Evolutionary conservation across 1,140 invertebrate genomes (phyloP).

Genomic region (Drosophila sechellia): DNA sequence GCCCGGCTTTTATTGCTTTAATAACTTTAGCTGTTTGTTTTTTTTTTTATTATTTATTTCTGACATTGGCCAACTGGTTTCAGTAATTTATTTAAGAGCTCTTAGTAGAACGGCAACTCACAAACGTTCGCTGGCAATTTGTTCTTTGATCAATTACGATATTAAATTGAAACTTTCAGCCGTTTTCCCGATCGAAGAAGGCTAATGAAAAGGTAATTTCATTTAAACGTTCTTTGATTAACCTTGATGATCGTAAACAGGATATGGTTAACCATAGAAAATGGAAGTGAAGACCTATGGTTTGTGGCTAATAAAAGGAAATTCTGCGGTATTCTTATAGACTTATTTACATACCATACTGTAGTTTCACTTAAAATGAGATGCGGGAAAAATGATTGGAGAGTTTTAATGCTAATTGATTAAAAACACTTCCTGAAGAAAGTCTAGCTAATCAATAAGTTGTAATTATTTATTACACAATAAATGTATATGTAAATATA

Average conservation of each 20-base stretch:
- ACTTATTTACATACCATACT: slow-evolving; percentile 11
- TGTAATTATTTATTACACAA: not conserved
- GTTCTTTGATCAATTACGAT: slow-evolving; percentile 58
- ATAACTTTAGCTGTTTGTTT: slow-evolving; percentile 45
- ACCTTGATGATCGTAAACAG: slow-evolving; percentile 49
- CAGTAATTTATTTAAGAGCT: slow-evolving; percentile 49
- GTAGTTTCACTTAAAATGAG: not conserved
- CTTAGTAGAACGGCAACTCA: slow-evolving; percentile 50
- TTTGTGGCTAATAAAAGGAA: slow-evolving; percentile 54
- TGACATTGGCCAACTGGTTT: slow-evolving; percentile 66
- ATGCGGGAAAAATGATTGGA: not conserved
- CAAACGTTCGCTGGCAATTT: slow-evolving; percentile 48
- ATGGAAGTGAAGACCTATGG: slow-evolving; percentile 46
- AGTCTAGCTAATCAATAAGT: too few species aligned
- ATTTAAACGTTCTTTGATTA: slow-evolving; percentile 59
- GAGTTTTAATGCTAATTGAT: not conserved
- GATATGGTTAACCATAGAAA: slow-evolving; percentile 53
- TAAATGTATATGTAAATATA: not conserved
- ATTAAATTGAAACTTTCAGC: slow-evolving; percentile 38
- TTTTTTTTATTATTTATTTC: slow-evolving; percentile 39
- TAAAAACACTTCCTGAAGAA: not conserved
- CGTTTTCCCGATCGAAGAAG: slow-evolving; percentile 18
- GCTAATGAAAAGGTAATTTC: slow-evolving; percentile 53
- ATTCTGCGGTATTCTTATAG: slow-evolving; percentile 3
- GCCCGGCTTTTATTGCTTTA: slow-evolving; percentile 35